Evolutionary conservation across 2,113 vertebrate species (phyloP).

Genomic region (Gorilla gorilla): DNA sequence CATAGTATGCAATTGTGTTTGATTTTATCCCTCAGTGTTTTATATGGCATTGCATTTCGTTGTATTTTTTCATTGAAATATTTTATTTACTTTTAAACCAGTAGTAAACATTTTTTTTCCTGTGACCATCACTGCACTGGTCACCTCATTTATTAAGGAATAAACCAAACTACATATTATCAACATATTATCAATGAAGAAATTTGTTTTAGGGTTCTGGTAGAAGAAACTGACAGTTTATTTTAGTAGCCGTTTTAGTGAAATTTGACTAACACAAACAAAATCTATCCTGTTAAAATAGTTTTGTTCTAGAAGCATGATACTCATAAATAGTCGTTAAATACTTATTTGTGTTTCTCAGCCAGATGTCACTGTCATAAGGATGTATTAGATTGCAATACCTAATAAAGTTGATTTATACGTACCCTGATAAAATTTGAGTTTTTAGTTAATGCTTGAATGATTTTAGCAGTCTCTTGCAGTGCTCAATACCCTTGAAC

Average conservation of each 20-base stretch:
- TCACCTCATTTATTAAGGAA: constrained; percentile 23
- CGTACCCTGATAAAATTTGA: constrained; percentile 49
- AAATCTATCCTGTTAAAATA: neutral
- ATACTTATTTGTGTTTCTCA: constrained; percentile 33
- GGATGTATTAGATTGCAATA: constrained; percentile 24
- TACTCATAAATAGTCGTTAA: constrained; percentile 31
- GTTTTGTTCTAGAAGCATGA: constrained; percentile 33
- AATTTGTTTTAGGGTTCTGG: neutral
- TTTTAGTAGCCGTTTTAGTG: neutral
- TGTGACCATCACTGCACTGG: neutral
- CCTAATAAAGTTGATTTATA: constrained; percentile 68
- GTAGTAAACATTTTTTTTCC: neutral
- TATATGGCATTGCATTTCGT: neutral
- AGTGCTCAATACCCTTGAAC: constrained; percentile 16
- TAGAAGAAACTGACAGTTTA: neutral
- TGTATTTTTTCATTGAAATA: constrained; percentile 10
- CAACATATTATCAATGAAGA: neutral
- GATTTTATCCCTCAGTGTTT: neutral
- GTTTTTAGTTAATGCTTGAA: constrained; percentile 53
- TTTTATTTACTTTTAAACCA: constrained; percentile 26
- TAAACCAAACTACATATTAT: neutral
- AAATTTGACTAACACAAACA: neutral
- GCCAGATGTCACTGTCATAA: constrained; percentile 37
- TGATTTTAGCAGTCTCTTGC: constrained; percentile 55
- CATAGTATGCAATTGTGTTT: neutral